Conservation (phyloP, 2,113 vertebrate genomes). For the Vulpes ferrilata region DNA sequence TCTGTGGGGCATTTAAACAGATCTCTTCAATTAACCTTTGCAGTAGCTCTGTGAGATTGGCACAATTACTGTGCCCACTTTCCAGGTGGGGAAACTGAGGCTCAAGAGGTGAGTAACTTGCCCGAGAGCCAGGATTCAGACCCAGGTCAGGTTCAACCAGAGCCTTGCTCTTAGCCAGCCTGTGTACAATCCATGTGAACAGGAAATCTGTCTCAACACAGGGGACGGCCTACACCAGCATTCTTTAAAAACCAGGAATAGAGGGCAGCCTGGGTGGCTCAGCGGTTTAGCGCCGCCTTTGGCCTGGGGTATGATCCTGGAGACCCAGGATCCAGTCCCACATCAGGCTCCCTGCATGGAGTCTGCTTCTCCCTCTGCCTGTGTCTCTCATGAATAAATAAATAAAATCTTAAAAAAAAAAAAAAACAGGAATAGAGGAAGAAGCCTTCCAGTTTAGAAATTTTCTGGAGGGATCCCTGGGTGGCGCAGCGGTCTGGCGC, state of each 20-base stretch:
- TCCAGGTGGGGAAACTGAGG: background rate
- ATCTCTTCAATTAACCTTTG: background rate
- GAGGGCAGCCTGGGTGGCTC: too few species aligned
- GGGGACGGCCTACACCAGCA: background rate
- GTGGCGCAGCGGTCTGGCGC: too few species aligned
- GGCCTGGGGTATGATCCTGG: too few species aligned
- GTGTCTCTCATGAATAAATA: too few species aligned
- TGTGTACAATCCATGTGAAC: background rate
- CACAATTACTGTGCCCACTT: background rate
- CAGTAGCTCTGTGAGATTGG: background rate
- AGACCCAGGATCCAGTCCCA: too few species aligned
- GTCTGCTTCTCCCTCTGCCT: too few species aligned
- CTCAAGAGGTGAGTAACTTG: background rate
- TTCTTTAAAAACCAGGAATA: background rate
- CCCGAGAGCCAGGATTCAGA: conserved; percentile 2
- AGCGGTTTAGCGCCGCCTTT: too few species aligned
- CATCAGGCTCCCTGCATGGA: too few species aligned
- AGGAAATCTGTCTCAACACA: background rate
- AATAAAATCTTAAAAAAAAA: too few species aligned
- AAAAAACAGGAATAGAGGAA: background rate
- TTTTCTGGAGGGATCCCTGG: background rate
- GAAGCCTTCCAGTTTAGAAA: background rate
- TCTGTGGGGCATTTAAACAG: background rate
- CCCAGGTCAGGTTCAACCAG: background rate
- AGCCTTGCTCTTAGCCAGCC: background rate